Evolutionary conservation across 2,888 invertebrate genomes (phyloP).

Genomic region (Schrankia costaestrigalis): DNA sequence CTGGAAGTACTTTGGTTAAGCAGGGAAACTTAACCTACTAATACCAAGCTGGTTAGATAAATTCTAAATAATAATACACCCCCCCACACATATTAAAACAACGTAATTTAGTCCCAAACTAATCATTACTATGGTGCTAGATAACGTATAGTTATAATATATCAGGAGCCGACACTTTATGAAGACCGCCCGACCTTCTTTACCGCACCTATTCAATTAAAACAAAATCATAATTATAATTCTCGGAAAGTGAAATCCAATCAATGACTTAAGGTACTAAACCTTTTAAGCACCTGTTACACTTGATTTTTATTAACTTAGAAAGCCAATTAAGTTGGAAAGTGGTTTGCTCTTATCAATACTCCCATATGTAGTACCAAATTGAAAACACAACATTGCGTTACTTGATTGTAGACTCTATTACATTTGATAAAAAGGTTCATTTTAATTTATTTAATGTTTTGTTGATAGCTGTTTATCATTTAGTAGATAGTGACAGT

Average conservation of each 20-base stretch:
- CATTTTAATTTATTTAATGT: constrained; percentile 5
- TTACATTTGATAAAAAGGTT: constrained; percentile 4
- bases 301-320: constrained; percentile 39
- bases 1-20: no score
- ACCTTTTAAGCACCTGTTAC: constrained; percentile 26
- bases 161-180: no score
- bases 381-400: constrained; percentile 10
- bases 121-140: no score
- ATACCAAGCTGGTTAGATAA: no score
- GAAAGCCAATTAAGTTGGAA: constrained; percentile 43
- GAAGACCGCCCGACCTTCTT: no score
- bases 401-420: constrained; percentile 14
- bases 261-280: constrained; percentile 15
- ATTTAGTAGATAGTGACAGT: constrained; percentile 32
- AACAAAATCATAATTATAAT: constrained; percentile 20
- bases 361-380: constrained; percentile 34
- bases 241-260: constrained; percentile 25
- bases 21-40: no score
- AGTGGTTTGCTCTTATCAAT: constrained; percentile 43
- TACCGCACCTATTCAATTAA: no score
- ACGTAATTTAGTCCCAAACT: no score
- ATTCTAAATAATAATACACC: no score
- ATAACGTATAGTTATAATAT: no score
- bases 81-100: no score
- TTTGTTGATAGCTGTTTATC: no score